Evolutionary conservation across 2,113 vertebrate genomes (phyloP).

Genomic region (Nesogale talazaci): DNA sequence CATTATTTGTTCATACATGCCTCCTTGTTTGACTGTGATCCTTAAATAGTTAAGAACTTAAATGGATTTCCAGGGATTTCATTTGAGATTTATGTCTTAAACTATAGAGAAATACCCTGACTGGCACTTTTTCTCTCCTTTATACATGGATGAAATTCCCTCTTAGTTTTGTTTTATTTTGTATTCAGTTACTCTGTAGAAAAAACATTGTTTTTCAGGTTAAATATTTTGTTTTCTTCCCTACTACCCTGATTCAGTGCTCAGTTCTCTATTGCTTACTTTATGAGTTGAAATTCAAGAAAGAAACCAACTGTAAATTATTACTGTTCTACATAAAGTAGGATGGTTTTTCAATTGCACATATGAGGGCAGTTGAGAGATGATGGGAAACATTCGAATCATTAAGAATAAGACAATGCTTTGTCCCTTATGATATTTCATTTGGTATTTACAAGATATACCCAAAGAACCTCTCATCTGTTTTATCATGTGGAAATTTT

Average conservation of each 20-base stretch:
- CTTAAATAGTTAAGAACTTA: not conserved
- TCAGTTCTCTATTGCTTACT: not conserved
- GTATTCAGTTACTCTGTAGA: not conserved
- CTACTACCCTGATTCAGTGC: not conserved
- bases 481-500: conserved; percentile 76
- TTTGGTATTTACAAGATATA: conserved; percentile 77
- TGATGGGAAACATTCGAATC: conserved; percentile 68
- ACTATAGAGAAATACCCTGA: not conserved
- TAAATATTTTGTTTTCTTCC: too few relatives aligned
- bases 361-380: conserved; percentile 41
- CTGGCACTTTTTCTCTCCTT: not conserved
- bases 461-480: conserved; percentile 60
- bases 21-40: not conserved
- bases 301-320: conserved; percentile 60
- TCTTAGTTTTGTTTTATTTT: not conserved
- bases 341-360: too few relatives aligned
- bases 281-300: conserved; percentile 6
- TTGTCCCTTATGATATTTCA: conserved; percentile 78
- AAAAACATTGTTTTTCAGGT: not conserved
- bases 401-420: conserved; percentile 73
- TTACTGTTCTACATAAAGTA: conserved; percentile 43
- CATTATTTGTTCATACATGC: not conserved
- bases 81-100: conserved; percentile 31
- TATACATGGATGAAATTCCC: conserved; percentile 34
- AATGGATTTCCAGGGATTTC: conserved; percentile 5